Percentiles rank a stretch among this genome's conserved stretches.
phyloP scores from a whole-genome alignment of 2,113 vertebrate genomes.

The Collichthys lucidus region DNA sequence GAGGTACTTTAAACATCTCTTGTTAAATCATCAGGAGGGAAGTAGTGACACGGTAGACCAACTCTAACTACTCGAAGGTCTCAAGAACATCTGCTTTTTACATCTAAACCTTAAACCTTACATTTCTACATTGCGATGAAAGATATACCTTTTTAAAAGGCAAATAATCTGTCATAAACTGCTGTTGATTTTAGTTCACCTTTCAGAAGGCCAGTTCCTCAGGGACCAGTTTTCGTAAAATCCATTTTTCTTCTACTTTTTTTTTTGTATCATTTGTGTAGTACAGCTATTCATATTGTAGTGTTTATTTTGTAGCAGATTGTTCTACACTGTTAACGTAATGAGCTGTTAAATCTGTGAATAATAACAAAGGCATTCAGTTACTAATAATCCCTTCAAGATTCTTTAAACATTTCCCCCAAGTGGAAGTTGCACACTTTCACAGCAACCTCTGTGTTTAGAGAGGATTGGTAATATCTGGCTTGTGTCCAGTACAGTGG shows the following conservation, averaged over 20 bases:
- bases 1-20: slow-evolving; percentile 24
- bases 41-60: neutral
- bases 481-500: slow-evolving; percentile 67
- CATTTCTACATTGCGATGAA: slow-evolving; percentile 26
- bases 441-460: slow-evolving; percentile 39
- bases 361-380: slow-evolving; percentile 40
- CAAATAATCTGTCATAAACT: slow-evolving; percentile 40
- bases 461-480: slow-evolving; percentile 53
- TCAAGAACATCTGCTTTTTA: slow-evolving; percentile 48
- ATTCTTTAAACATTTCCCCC: slow-evolving; percentile 39
- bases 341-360: slow-evolving; percentile 39
- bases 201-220: slow-evolving; percentile 45
- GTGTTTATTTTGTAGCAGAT: slow-evolving; percentile 18
- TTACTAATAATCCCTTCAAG: slow-evolving; percentile 32
- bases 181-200: slow-evolving; percentile 56
- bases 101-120: slow-evolving; percentile 14
- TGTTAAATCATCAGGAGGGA: slow-evolving; percentile 33
- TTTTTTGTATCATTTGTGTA: slow-evolving; percentile 20
- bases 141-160: slow-evolving; percentile 24
- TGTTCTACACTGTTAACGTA: slow-evolving; percentile 13
- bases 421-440: slow-evolving; percentile 41
- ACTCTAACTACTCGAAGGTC: neutral
- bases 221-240: slow-evolving; percentile 38
- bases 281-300: neutral
- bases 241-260: slow-evolving; percentile 10